Conservation (phyloP, 2,888 invertebrate genomes). For the Pterostichus niger region DNA sequence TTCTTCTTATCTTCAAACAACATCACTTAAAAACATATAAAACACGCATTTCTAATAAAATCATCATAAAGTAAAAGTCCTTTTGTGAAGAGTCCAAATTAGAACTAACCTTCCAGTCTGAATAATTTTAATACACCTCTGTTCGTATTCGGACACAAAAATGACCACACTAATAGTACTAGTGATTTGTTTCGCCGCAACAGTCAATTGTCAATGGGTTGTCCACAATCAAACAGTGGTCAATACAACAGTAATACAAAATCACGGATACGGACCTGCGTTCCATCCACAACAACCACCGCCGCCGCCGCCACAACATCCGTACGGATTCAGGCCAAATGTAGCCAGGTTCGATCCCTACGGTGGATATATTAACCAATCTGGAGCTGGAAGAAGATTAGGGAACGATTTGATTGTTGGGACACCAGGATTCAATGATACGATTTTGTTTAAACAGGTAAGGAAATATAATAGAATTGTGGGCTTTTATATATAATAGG, state of each 20-base stretch:
- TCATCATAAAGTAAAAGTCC: background rate
- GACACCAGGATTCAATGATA: conserved; percentile 16
- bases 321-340: conserved; percentile 31
- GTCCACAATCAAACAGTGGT: conserved; percentile 40
- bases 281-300: background rate
- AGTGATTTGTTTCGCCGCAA: background rate
- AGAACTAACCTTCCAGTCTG: background rate
- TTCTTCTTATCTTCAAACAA: conserved; percentile 3
- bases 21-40: conserved; percentile 23
- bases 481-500: too few relatives aligned
- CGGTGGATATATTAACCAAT: conserved; percentile 30
- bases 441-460: conserved; percentile 50
- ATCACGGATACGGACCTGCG: conserved; percentile 33
- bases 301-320: background rate
- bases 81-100: background rate
- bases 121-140: conserved; percentile 49
- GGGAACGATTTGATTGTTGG: conserved; percentile 60
- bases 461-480: background rate
- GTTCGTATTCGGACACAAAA: conserved; percentile 31
- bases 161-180: conserved; percentile 5
- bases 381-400: background rate
- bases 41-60: background rate
- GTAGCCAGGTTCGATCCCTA: conserved; percentile 10
- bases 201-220: conserved; percentile 47
- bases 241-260: conserved; percentile 36